phyloP scores from a whole-genome alignment of 2,113 vertebrate species.

The Hemichromis elongatus region DNA sequence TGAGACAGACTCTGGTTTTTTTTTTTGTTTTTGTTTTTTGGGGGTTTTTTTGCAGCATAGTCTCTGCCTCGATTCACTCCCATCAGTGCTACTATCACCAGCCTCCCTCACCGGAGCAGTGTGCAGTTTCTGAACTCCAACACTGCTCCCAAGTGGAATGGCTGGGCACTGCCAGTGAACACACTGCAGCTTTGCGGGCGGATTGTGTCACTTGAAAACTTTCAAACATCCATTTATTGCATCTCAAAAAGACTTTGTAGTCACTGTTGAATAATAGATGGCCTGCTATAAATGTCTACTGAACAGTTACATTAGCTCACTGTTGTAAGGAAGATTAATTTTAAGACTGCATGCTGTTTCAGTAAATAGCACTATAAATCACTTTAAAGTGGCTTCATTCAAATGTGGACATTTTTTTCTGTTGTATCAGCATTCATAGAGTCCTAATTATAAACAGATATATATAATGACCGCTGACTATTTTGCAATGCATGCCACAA shows the following conservation, averaged over 20 bases:
- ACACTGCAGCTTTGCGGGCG: neutral
- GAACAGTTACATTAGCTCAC: neutral
- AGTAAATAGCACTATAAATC: slow-evolving; percentile 30
- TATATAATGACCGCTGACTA: no score
- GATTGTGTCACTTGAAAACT: neutral
- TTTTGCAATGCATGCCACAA: neutral
- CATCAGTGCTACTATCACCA: neutral
- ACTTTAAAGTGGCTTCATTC: neutral
- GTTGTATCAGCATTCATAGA: neutral
- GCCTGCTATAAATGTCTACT: neutral
- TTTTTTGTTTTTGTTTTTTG: neutral
- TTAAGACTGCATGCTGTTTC: neutral
- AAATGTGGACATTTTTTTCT: neutral
- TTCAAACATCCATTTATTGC: slow-evolving; percentile 12
- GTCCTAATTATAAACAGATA: neutral
- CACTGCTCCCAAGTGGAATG: slow-evolving; percentile 21
- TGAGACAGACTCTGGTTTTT: slow-evolving; percentile 23
- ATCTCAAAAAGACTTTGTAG: neutral
- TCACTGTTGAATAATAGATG: slow-evolving; percentile 14
- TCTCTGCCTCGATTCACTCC: slow-evolving; percentile 34
- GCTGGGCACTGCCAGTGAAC: neutral
- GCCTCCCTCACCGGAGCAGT: neutral
- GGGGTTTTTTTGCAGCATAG: neutral
- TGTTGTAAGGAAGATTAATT: slow-evolving; percentile 22
- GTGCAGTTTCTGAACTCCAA: neutral